Evolutionary conservation across 2,797 vertebrate genomes (phyloP), one percentile per base, ranked within the genome.

Genomic region (Phaenicophaeus curvirostris): DNA sequence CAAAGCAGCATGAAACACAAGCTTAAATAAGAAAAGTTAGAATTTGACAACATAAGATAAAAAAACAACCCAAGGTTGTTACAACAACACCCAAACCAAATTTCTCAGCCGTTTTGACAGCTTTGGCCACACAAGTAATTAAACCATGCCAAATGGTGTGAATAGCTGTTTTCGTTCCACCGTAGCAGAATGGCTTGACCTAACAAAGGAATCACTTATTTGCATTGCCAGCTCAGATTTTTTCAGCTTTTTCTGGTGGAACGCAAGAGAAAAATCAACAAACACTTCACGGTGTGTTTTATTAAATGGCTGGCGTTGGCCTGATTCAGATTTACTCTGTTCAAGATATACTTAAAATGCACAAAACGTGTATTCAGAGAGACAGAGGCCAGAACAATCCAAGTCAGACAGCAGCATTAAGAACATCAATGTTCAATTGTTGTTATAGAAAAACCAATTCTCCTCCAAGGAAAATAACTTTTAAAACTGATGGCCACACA

Each of bases 51-150:
- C 31, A 65, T 11, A n/a, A 58, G 58, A 13, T 13, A 35, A 63
- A 72, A 50, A 50, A 50, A 7, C 42, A 42, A 42, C 11, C 41
- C 41, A 53, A 50, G 61, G 79, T 81, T 90, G 76, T 86, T 93
- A 86, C 68, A 96, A 93, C 85, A 95, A 63, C 63, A 74, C 66
- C 37, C 44, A 89, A 90, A 66, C 28, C 69, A 68, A 68, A 42
- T 59, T 76, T 89, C 75, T 82, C 66, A 54, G 79, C 37, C 74
- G 55, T 88, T 86, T 82, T 73, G 72, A 93, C 74, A 91, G 67
- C 88, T 76, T 94, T 69, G 69, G 76, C 67, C 87, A 92, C 76
- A 62, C 54, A 95, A 92, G 41, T 87, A 92, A 96, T 94, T 94
- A 91, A 89, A 94, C 80, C 73, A 95, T 87, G 87, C 48, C 79